Percentiles rank a stretch among this genome's conserved stretches.
phyloP scores from a whole-genome alignment of 2,888 invertebrate species.

The Crepidodera aurea region DNA sequence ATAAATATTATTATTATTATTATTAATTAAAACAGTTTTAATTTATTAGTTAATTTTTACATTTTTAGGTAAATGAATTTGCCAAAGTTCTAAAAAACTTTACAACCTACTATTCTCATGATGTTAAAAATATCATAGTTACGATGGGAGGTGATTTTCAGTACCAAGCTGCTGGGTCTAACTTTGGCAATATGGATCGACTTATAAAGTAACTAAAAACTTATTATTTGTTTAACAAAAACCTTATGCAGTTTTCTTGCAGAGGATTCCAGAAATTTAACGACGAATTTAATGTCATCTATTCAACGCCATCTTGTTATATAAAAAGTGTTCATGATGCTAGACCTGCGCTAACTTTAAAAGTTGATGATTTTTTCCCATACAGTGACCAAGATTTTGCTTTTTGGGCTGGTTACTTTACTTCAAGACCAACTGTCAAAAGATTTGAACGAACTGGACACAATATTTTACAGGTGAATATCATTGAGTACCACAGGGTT shows the following conservation, averaged over 20 bases:
- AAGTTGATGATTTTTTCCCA: slow-evolving; percentile 89
- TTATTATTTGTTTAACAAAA: neutral
- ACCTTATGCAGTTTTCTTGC: slow-evolving; percentile 13
- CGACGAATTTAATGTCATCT: slow-evolving; percentile 74
- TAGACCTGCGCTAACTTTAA: slow-evolving; percentile 71
- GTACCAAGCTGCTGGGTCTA: slow-evolving; percentile 67
- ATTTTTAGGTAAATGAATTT: slow-evolving; percentile 54
- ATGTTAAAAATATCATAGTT: slow-evolving; percentile 66
- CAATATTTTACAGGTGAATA: slow-evolving; percentile 72
- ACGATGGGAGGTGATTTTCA: slow-evolving; percentile 75
- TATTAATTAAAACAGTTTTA: neutral
- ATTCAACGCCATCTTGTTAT: slow-evolving; percentile 87
- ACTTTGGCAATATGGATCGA: slow-evolving; percentile 70
- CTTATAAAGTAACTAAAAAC: slow-evolving; percentile 54
- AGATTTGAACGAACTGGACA: slow-evolving; percentile 78
- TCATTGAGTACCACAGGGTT: neutral
- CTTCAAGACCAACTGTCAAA: slow-evolving; percentile 82
- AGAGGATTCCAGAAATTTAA: slow-evolving; percentile 50
- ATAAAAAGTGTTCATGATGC: slow-evolving; percentile 77
- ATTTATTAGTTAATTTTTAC: slow-evolving; percentile 6
- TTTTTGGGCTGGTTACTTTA: slow-evolving; percentile 94
- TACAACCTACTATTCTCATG: slow-evolving; percentile 61
- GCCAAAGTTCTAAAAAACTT: slow-evolving; percentile 48
- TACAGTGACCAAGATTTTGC: slow-evolving; percentile 83
- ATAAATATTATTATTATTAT: too few relatives aligned